These are phyloP conservation scores for Nothoprocta perdicaria DNA, from an alignment of 2,113 vertebrate species.

Conservation along the genomic window DNA sequence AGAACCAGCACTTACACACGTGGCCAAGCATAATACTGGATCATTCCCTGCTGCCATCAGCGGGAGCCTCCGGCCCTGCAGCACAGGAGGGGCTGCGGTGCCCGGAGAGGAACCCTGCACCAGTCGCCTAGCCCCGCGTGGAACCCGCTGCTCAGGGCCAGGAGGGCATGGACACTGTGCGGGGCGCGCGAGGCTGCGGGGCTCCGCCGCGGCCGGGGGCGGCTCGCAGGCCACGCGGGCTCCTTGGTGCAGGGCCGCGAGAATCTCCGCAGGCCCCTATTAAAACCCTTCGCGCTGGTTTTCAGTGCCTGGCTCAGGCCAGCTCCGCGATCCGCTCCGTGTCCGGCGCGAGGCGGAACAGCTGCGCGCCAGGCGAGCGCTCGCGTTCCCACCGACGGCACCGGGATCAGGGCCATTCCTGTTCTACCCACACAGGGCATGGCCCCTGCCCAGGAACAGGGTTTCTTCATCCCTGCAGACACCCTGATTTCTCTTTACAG, in stretches of 20 bases:
- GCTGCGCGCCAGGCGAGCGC: slow-evolving; percentile 54
- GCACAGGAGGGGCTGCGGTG: slow-evolving; percentile 41
- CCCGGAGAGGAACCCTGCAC: not conserved
- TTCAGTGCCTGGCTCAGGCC: slow-evolving; percentile 43
- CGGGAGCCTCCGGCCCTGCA: slow-evolving; percentile 54
- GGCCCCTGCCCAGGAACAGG: not conserved
- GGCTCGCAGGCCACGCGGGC: too few relatives aligned
- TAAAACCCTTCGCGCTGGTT: slow-evolving; percentile 53
- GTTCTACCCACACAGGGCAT: not conserved
- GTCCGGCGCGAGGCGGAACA: slow-evolving; percentile 15
- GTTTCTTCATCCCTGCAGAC: slow-evolving; percentile 21
- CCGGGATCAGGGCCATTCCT: slow-evolving; percentile 49
- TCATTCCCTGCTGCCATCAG: slow-evolving; percentile 61
- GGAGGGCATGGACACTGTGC: not conserved
- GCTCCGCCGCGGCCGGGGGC: too few relatives aligned
- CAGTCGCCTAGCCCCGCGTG: not conserved
- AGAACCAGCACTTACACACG: slow-evolving; percentile 39
- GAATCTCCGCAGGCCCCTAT: slow-evolving; percentile 30
- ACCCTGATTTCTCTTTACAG: not conserved
- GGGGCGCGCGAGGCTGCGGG: too few relatives aligned
- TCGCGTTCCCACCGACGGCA: slow-evolving; percentile 59
- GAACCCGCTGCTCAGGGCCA: not conserved
- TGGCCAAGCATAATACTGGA: slow-evolving; percentile 10
- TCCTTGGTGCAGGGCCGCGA: not conserved
- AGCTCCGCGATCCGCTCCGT: not conserved